Percentiles rank a stretch among this genome's conserved stretches.
Conservation (phyloP, 2,888 invertebrate species). For the Drosophila imparisetae region DNA sequence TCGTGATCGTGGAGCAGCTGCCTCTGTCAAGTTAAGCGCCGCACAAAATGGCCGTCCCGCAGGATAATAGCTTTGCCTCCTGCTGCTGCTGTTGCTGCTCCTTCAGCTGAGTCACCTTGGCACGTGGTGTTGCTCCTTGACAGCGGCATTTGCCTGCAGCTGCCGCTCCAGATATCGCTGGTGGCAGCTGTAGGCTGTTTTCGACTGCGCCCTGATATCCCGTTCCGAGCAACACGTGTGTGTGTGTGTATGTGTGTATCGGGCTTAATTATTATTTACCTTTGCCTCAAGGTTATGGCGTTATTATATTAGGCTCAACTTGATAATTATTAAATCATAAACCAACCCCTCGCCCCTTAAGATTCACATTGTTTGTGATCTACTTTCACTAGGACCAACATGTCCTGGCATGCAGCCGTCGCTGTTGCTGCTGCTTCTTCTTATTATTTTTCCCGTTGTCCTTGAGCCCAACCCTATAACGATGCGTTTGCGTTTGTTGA, state of each 20-base stretch:
- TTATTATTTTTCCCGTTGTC: slow-evolving; percentile 41
- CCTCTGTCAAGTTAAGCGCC: slow-evolving; percentile 53
- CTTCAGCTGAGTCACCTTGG: slow-evolving; percentile 70
- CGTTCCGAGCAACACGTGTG: slow-evolving; percentile 70
- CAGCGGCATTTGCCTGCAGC: slow-evolving; percentile 47
- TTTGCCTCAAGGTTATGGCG: slow-evolving; percentile 72
- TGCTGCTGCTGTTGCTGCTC: slow-evolving; percentile 24
- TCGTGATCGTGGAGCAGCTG: slow-evolving; percentile 60
- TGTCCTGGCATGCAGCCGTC: slow-evolving; percentile 64
- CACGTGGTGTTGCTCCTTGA: slow-evolving; percentile 61
- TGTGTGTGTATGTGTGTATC: slow-evolving; percentile 17
- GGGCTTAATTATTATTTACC: slow-evolving; percentile 76
- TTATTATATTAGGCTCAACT: slow-evolving; percentile 69
- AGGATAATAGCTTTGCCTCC: slow-evolving; percentile 70
- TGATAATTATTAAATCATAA: slow-evolving; percentile 78
- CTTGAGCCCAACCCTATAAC: slow-evolving; percentile 69
- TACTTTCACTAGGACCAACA: slow-evolving; percentile 47
- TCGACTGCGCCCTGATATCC: slow-evolving; percentile 32
- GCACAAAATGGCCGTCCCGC: slow-evolving; percentile 52
- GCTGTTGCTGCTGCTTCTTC: slow-evolving; percentile 16
- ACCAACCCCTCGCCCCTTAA: slow-evolving; percentile 31
- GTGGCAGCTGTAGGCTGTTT: slow-evolving; percentile 61
- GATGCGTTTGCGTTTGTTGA: slow-evolving; percentile 32
- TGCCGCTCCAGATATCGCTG: slow-evolving; percentile 47
- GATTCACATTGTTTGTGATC: slow-evolving; percentile 48